Percentiles rank a stretch among this genome's conserved stretches.
Evolutionary conservation across 2,113 vertebrate genomes (phyloP).

Genomic region (Carettochelys insculpta): DNA sequence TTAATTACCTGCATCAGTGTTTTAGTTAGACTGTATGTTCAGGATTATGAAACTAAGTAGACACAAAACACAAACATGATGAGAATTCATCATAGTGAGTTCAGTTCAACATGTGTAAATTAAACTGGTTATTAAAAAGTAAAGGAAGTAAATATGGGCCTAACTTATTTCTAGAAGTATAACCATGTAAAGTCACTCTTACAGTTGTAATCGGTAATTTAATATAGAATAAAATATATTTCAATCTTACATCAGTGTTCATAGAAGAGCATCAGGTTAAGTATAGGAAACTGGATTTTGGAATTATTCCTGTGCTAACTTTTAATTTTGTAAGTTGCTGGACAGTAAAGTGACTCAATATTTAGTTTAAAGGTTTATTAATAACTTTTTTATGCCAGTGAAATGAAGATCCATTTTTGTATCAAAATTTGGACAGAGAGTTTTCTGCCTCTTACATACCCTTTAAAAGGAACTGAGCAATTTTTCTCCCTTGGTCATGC

Average conservation of each 20-base stretch:
- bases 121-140: not conserved
- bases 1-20: not conserved
- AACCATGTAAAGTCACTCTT: not conserved
- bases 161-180: not conserved
- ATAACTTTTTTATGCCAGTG: not conserved
- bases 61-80: not conserved
- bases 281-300: not conserved
- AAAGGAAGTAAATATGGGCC: not conserved
- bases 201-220: not conserved
- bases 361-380: not conserved
- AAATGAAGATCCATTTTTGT: not conserved
- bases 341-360: not conserved
- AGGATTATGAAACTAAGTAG: not conserved
- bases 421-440: not conserved
- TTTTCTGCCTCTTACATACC: not conserved
- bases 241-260: not conserved
- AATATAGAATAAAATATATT: constrained; percentile 19
- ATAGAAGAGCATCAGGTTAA: constrained; percentile 12
- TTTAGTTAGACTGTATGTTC: not conserved
- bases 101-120: not conserved
- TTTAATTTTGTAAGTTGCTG: not conserved
- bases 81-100: not conserved
- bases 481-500: not conserved
- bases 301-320: not conserved
- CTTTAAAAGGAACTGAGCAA: not conserved